These are phyloP conservation scores for Spinus pinus DNA, from an alignment of 2,797 vertebrate genomes.

Conservation along the genomic window DNA sequence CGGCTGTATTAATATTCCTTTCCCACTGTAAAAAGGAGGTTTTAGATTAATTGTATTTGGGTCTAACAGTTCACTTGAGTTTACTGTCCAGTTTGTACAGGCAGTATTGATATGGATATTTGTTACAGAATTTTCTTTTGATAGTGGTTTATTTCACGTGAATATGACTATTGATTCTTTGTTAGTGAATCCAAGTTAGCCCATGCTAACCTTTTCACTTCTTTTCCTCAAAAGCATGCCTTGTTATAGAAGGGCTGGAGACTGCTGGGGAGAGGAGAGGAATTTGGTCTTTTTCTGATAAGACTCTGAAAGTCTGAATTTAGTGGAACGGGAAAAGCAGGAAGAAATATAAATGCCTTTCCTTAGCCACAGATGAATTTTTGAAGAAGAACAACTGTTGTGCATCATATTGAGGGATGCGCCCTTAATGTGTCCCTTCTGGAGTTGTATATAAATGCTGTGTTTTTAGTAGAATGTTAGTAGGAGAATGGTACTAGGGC, in stretches of 20 bases:
- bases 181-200: background rate
- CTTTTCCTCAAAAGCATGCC: background rate
- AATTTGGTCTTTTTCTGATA: background rate
- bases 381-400: background rate
- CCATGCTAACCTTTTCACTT: background rate
- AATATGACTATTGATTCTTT: background rate
- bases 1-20: background rate
- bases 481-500: background rate
- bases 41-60: background rate
- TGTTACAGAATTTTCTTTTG: background rate
- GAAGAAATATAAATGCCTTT: background rate
- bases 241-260: background rate
- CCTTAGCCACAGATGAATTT: background rate
- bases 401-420: background rate
- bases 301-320: background rate
- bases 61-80: background rate
- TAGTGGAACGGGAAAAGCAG: background rate
- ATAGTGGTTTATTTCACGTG: background rate
- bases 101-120: background rate
- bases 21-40: background rate
- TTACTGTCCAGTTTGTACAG: background rate
- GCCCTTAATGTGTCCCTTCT: background rate
- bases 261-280: background rate
- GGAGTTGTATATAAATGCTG: background rate
- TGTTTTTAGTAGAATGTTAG: background rate